Percentiles rank a stretch among this genome's conserved stretches.
phyloP scores from a whole-genome alignment of 2,888 invertebrate species.

The Trichacis sp. region DNA sequence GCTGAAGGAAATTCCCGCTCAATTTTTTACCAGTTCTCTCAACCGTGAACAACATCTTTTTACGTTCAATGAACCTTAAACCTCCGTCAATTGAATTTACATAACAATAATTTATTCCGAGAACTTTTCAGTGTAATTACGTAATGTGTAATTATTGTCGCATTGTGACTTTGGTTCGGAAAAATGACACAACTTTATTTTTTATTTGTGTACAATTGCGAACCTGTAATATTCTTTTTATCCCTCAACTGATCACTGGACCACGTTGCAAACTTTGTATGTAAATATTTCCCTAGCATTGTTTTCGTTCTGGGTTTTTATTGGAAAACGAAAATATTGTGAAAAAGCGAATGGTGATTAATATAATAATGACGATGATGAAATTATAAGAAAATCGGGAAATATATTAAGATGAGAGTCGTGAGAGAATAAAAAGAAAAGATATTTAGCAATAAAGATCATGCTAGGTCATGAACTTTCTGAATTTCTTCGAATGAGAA shows the following conservation, averaged over 20 bases:
- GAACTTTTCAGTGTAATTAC: not conserved
- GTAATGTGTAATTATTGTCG: not conserved
- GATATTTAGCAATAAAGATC: not conserved
- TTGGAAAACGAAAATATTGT: not conserved
- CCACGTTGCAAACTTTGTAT: not conserved
- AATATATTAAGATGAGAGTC: not conserved
- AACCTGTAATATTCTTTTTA: not conserved
- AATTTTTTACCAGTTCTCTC: not conserved
- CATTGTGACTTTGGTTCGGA: not conserved
- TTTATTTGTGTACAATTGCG: not conserved
- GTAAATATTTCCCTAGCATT: not conserved
- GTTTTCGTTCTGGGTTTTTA: no score
- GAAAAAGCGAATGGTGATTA: not conserved
- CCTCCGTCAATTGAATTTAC: not conserved
- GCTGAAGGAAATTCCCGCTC: not conserved
- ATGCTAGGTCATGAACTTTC: not conserved
- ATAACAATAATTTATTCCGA: not conserved
- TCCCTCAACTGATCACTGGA: no score
- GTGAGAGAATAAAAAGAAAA: not conserved
- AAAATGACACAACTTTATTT: not conserved
- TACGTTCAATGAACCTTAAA: not conserved
- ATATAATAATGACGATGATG: not conserved
- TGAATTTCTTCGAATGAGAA: no score
- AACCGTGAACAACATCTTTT: slow-evolving; percentile 1
- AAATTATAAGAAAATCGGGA: not conserved